A percentile compares a stretch with the other conserved stretches of the same genome.
Evolutionary conservation across 2,113 vertebrate genomes (phyloP).

Genomic region (Scartelaos histophorus): DNA sequence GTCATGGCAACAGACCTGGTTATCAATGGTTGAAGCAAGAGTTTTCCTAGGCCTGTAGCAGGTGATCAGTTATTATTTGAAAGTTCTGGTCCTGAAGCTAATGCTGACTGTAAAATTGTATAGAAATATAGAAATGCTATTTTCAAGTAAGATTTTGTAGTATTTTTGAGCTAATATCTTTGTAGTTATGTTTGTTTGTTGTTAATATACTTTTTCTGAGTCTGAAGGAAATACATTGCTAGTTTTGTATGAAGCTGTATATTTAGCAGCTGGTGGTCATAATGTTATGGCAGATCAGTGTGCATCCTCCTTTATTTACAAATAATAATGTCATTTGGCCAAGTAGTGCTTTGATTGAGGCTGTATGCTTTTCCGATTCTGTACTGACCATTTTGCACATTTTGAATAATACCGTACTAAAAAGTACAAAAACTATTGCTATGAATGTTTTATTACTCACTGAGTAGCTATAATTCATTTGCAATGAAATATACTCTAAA

Average conservation of each 20-base stretch:
- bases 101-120: no score
- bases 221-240: no score
- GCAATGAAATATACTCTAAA: no score
- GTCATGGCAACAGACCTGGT: background rate
- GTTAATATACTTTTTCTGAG: no score
- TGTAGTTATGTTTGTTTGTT: no score
- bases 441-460: no score
- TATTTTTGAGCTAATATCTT: background rate
- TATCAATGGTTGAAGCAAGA: background rate
- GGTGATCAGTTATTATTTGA: no score
- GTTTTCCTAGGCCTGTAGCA: background rate
- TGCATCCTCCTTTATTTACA: slow-evolving; percentile 15
- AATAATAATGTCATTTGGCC: slow-evolving; percentile 9
- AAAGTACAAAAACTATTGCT: no score
- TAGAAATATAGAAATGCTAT: no score
- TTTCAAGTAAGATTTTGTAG: background rate
- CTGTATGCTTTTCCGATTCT: background rate
- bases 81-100: no score
- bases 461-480: no score
- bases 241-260: background rate
- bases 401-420: slow-evolving; percentile 15
- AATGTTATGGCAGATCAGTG: background rate
- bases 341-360: background rate
- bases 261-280: background rate
- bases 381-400: background rate